Evolutionary conservation across 2,888 invertebrate species (phyloP).

Genomic region (Lasius platythorax): DNA sequence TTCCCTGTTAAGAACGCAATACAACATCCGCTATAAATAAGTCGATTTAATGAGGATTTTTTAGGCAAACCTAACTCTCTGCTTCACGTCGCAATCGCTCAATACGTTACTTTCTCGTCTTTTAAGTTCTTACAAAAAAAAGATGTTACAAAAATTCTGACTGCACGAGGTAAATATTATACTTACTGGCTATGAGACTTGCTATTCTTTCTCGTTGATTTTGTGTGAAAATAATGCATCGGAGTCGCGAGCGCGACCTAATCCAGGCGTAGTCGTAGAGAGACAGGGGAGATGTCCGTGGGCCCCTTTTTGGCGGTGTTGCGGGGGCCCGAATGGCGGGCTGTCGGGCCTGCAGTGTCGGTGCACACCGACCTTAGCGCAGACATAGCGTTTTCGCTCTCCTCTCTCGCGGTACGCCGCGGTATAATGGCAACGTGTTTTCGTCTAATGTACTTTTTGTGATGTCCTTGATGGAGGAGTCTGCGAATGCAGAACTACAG

Average conservation of each 20-base stretch:
- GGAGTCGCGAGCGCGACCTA: conserved; percentile 74
- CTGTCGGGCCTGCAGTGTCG: conserved; percentile 63
- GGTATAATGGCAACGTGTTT: conserved; percentile 85
- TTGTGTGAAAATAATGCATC: conserved; percentile 9
- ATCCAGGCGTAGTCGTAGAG: conserved; percentile 73
- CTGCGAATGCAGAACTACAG: conserved; percentile 86
- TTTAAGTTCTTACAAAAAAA: not conserved
- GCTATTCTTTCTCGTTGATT: not conserved
- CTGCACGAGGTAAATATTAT: not conserved
- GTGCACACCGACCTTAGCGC: conserved; percentile 65
- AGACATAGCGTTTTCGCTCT: conserved; percentile 77
- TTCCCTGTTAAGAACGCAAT: not conserved
- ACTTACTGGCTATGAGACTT: not conserved
- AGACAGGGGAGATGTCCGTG: conserved; percentile 69
- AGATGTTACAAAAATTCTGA: not conserved
- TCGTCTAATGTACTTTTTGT: conserved; percentile 86
- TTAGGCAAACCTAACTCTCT: not conserved
- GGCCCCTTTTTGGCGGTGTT: conserved; percentile 72
- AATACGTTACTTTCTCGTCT: not conserved
- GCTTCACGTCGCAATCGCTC: not conserved
- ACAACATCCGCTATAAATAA: not conserved
- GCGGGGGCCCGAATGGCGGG: conserved; percentile 70
- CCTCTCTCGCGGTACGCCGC: conserved; percentile 77
- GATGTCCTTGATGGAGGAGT: conserved; percentile 86
- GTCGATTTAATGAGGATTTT: not conserved